Evolutionary conservation across 2,113 vertebrate species (phyloP).

Genomic region (Charadrius vociferus): DNA sequence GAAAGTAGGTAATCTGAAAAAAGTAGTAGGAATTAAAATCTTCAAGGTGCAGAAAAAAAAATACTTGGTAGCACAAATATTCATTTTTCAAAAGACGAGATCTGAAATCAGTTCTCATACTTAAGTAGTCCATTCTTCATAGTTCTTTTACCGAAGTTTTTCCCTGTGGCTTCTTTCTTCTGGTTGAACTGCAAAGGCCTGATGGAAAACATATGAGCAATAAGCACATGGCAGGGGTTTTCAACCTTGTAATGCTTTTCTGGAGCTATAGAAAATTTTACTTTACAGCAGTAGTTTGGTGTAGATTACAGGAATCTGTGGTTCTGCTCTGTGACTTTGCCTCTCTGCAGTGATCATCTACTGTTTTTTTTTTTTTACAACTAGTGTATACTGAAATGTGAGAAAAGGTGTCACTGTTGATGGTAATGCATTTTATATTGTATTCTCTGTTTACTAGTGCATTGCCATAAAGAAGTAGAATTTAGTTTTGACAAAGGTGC

Average conservation of each 20-base stretch:
- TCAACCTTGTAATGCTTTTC: neutral
- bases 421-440: neutral
- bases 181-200: neutral
- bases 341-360: neutral
- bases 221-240: neutral
- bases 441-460: neutral
- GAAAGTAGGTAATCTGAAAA: neutral
- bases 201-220: neutral
- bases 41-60: neutral
- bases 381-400: neutral
- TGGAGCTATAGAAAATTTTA: neutral
- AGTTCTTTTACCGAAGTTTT: neutral
- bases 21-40: neutral
- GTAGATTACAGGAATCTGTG: neutral
- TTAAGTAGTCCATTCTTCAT: neutral
- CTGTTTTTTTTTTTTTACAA: neutral
- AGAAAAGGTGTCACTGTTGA: neutral
- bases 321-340: neutral
- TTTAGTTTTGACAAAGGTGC: neutral
- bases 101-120: neutral
- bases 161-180: neutral
- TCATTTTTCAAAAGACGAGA: neutral
- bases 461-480: neutral
- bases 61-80: neutral
- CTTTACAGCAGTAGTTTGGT: neutral